These are phyloP conservation scores for Pagrus major DNA, from an alignment of 2,113 vertebrate genomes.

Conservation along the genomic window DNA sequence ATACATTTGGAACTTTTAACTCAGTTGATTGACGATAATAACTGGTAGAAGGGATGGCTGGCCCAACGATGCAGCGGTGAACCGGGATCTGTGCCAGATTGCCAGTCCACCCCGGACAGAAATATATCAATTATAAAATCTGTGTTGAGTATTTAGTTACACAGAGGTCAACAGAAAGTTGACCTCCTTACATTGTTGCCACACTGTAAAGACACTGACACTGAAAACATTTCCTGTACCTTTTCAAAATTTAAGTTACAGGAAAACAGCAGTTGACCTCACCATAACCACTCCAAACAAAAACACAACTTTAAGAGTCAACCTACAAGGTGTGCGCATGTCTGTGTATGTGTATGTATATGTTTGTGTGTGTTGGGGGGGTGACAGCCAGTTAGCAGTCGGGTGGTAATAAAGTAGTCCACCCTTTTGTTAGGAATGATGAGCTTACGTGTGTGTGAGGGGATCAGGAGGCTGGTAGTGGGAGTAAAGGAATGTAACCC, in stretches of 20 bases:
- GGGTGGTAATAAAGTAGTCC: slow-evolving; percentile 75
- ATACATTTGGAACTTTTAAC: background rate
- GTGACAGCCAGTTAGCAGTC: slow-evolving; percentile 75
- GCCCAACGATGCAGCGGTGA: too few relatives aligned
- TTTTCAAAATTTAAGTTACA: background rate
- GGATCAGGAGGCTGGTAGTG: slow-evolving; percentile 58
- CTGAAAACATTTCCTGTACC: too few relatives aligned
- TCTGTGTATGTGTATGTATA: background rate
- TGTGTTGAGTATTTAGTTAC: background rate
- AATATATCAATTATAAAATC: background rate
- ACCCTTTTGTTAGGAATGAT: slow-evolving; percentile 77
- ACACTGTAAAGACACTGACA: background rate
- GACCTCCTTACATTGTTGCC: background rate
- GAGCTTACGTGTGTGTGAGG: slow-evolving; percentile 58
- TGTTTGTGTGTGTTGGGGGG: background rate
- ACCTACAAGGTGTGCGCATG: slow-evolving; percentile 12
- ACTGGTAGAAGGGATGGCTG: too few relatives aligned
- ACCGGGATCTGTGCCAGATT: too few relatives aligned
- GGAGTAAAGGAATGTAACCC: slow-evolving; percentile 78
- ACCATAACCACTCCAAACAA: background rate
- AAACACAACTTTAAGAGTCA: background rate
- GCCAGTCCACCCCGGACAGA: too few relatives aligned
- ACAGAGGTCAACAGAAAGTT: background rate
- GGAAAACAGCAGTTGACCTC: background rate
- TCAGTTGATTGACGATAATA: too few relatives aligned